These are phyloP conservation scores for Tenthredo notha DNA, from an alignment of 2,888 invertebrate species.

Conservation along the genomic window DNA sequence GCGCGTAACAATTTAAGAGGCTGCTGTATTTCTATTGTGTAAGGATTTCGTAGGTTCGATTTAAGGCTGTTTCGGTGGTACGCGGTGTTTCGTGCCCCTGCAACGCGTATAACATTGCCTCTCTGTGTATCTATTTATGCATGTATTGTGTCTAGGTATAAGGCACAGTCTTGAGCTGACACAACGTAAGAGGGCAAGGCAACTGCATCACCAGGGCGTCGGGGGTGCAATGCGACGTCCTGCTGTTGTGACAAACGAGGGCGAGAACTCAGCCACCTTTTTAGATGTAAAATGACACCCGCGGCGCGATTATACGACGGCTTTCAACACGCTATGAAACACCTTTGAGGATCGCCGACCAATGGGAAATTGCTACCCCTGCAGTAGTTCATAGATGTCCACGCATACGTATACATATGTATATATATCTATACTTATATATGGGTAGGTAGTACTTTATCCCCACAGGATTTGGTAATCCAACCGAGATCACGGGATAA, in stretches of 20 bases:
- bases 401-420: not conserved
- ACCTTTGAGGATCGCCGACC: constrained; percentile 54
- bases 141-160: not conserved
- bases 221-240: constrained; percentile 62
- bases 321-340: constrained; percentile 37
- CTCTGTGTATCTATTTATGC: not conserved
- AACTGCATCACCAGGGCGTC: constrained; percentile 50
- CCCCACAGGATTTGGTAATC: not conserved
- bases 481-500: constrained; percentile 43
- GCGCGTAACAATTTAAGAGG: constrained; percentile 70
- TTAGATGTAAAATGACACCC: constrained; percentile 68
- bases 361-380: constrained; percentile 39
- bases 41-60: constrained; percentile 32
- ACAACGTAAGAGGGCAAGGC: not conserved
- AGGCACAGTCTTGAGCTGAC: not conserved
- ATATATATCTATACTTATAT: not conserved
- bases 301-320: constrained; percentile 66
- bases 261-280: constrained; percentile 77
- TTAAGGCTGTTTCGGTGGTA: not conserved
- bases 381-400: not conserved
- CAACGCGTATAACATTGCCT: not conserved
- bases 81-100: not conserved
- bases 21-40: constrained; percentile 38
- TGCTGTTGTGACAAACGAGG: constrained; percentile 74
- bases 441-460: not conserved